These are phyloP conservation scores for Neoascia interrupta DNA, from an alignment of 2,888 invertebrate genomes.

Conservation along the genomic window DNA sequence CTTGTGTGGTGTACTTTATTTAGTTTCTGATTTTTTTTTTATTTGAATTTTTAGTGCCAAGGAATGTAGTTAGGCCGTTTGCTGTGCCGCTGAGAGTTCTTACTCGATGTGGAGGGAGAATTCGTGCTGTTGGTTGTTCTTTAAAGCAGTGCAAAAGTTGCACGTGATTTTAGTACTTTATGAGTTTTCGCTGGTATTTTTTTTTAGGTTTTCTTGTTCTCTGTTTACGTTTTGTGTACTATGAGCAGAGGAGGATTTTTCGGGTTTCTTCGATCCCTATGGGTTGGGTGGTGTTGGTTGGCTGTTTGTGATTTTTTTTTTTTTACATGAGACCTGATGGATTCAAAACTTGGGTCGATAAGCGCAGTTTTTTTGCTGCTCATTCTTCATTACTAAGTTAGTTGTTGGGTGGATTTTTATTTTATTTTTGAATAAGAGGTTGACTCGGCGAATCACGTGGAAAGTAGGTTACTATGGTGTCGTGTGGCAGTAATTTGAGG, in stretches of 20 bases:
- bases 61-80: slow-evolving; percentile 56
- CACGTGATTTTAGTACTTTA: slow-evolving; percentile 64
- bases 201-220: slow-evolving; percentile 36
- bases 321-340: slow-evolving; percentile 52
- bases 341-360: slow-evolving; percentile 58
- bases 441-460: slow-evolving; percentile 21
- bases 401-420: not conserved
- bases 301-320: slow-evolving; percentile 5
- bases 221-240: slow-evolving; percentile 51
- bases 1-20: slow-evolving; percentile 54
- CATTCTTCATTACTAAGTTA: slow-evolving; percentile 6
- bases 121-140: too few species aligned
- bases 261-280: slow-evolving; percentile 3
- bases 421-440: slow-evolving; percentile 28
- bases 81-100: slow-evolving; percentile 11
- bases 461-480: slow-evolving; percentile 62
- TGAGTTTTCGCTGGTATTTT: slow-evolving; percentile 42
- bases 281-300: not conserved
- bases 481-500: slow-evolving; percentile 20
- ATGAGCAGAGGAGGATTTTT: slow-evolving; percentile 15
- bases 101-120: slow-evolving; percentile 11
- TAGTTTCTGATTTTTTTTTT: slow-evolving; percentile 36
- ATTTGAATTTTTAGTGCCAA: slow-evolving; percentile 11
- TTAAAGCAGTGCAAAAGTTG: slow-evolving; percentile 51
- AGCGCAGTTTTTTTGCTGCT: slow-evolving; percentile 47